phyloP scores from a whole-genome alignment of 2,797 vertebrate genomes.

The Halcyon badia region DNA sequence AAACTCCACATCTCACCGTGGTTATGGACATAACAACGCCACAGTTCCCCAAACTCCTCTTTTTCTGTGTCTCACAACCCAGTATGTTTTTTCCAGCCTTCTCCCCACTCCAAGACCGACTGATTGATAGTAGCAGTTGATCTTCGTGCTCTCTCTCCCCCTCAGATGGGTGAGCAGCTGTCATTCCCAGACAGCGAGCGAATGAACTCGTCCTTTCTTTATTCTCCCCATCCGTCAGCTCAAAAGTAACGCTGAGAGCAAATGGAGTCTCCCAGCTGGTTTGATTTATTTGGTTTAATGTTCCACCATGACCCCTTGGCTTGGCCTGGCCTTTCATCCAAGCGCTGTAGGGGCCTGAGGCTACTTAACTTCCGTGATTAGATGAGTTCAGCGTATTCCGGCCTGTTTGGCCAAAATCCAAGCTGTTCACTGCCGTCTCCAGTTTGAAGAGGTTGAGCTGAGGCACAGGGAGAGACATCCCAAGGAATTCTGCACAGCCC shows the following conservation, averaged over 20 bases:
- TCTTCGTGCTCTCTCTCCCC: not conserved
- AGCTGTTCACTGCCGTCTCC: not conserved
- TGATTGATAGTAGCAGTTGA: constrained; percentile 53
- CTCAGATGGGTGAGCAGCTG: constrained; percentile 21
- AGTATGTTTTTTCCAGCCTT: accelerated
- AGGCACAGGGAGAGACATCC: not conserved
- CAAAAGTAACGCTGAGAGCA: not conserved
- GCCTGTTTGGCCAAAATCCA: constrained; percentile 44
- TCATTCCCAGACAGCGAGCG: accelerated
- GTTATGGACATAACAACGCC: not conserved
- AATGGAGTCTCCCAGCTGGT: constrained; percentile 32
- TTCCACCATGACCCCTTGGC: constrained; percentile 35
- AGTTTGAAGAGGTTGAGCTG: not conserved
- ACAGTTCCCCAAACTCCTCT: not conserved
- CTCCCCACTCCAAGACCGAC: accelerated
- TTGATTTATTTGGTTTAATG: constrained; percentile 56
- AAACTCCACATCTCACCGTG: accelerated
- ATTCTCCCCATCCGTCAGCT: not conserved
- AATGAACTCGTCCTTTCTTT: not conserved
- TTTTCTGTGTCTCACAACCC: not conserved
- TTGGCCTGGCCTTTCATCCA: constrained; percentile 57
- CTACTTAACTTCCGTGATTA: constrained; percentile 19
- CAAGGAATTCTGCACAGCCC: not conserved
- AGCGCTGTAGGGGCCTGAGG: not conserved
- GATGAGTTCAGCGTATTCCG: constrained; percentile 3